Evolutionary conservation across 2,113 vertebrate species (phyloP), one percentile per base, ranked within the genome.

Genomic region (Actenoides lindsayi): DNA sequence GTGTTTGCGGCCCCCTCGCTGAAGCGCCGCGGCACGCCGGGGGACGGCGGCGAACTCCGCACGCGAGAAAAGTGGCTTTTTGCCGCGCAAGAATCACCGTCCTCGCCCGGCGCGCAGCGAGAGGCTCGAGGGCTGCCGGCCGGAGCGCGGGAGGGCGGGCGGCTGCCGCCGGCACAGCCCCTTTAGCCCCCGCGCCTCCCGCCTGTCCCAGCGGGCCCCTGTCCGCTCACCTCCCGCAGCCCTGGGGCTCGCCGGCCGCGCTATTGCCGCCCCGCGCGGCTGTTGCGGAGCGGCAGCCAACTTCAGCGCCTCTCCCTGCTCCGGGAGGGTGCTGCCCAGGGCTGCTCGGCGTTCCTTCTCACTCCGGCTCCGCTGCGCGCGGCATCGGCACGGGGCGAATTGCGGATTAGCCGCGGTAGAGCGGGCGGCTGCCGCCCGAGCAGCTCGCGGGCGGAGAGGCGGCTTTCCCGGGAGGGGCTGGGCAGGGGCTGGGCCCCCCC

Each of bases 261-360:
- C 73, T 53, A 51, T 16, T 46, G 24, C 56, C 53, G 53, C 65
- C 41, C 23, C n/a, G 23, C n/a, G 23, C 35, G 59, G 23, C 35
- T 25, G 27, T 6, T 79, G 28, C 6, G 57, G 57, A 51, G 71
- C 27, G 7, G 35, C 62, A 14, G 41, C 68, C n/a, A 6, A 17
- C 54, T 90, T 24, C 13, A 65, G 5, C 46, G 2, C 13, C 69
- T 63, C 69, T 63, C 31, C 11, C 5, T 5, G 42, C 60, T 16
- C 31, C 30, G 31, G 39, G 15, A 28, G 20, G 33, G 14, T 10
- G 51, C 46, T 9, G 50, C 68, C 4, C 30, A 20, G n/a, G 12
- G 30, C 37, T 25, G n/a, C 44, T 33, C 4, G 18, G 24, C 37
- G 0, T 10, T 20, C 19, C 3, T 11, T 46, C 16, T 18, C 7